Percentiles rank a stretch among this genome's conserved stretches.
Evolutionary conservation across 1,140 invertebrate species (phyloP).

Genomic region (Nasonia longicornis): DNA sequence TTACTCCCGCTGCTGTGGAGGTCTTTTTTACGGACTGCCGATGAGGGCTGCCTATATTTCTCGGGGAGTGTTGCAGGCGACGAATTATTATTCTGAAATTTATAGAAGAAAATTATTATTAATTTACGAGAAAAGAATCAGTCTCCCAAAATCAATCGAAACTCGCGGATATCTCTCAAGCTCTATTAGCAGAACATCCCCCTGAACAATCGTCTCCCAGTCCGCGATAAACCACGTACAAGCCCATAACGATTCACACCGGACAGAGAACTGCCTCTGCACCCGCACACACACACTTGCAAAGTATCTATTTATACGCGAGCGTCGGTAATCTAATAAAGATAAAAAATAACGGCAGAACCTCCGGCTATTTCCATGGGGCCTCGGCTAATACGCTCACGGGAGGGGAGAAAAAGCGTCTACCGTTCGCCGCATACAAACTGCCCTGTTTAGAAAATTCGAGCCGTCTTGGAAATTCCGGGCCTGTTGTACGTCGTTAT

Average conservation of each 20-base stretch:
- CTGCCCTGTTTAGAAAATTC: slow-evolving; percentile 57
- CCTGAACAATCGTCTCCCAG: slow-evolving; percentile 15
- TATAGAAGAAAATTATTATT: too few species aligned
- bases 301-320: slow-evolving; percentile 55
- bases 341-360: slow-evolving; percentile 66
- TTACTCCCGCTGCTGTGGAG: not conserved
- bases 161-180: too few species aligned
- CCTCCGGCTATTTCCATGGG: slow-evolving; percentile 29
- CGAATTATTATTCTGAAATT: not conserved
- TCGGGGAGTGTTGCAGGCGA: not conserved
- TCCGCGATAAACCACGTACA: not conserved
- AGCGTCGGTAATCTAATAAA: slow-evolving; percentile 64
- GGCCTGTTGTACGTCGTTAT: not conserved
- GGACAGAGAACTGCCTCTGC: slow-evolving; percentile 1
- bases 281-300: too few species aligned
- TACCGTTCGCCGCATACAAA: slow-evolving; percentile 62
- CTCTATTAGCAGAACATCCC: not conserved
- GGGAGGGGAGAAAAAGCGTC: not conserved
- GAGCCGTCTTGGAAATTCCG: not conserved
- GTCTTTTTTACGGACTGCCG: too few species aligned
- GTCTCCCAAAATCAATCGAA: not conserved
- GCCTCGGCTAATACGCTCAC: slow-evolving; percentile 30
- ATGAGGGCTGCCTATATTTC: not conserved
- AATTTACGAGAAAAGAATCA: not conserved
- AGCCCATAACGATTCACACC: slow-evolving; percentile 10